Percentiles rank a stretch among this genome's conserved stretches.
phyloP scores from a whole-genome alignment of 2,113 vertebrate genomes.

The Actenoides lindsayi region DNA sequence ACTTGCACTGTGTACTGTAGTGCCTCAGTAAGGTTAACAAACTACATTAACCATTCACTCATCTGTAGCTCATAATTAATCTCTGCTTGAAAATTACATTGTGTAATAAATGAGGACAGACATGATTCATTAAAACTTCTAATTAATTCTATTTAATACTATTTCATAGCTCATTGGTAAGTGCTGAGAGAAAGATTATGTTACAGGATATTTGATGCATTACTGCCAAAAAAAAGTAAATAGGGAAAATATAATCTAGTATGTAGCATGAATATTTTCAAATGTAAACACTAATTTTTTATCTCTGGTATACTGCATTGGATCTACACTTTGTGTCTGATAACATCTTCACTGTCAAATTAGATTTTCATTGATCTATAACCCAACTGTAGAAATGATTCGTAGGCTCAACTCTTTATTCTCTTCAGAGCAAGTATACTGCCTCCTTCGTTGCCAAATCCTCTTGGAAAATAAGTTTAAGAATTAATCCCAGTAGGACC shows the following conservation, averaged over 20 bases:
- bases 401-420: not conserved
- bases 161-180: slow-evolving; percentile 85
- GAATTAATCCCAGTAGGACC: not conserved
- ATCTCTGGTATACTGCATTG: not conserved
- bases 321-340: not conserved
- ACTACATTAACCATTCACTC: slow-evolving; percentile 80
- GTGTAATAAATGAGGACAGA: slow-evolving; percentile 85
- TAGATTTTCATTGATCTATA: slow-evolving; percentile 15
- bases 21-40: slow-evolving; percentile 78
- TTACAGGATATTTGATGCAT: slow-evolving; percentile 71
- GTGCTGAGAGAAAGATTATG: slow-evolving; percentile 78
- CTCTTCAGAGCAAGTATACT: not conserved
- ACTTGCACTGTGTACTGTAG: slow-evolving; percentile 48
- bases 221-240: slow-evolving; percentile 73
- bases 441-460: not conserved
- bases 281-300: slow-evolving; percentile 63
- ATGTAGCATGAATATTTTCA: slow-evolving; percentile 52
- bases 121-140: slow-evolving; percentile 86
- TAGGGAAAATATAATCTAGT: slow-evolving; percentile 66
- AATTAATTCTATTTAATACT: slow-evolving; percentile 86
- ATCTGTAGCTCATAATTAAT: slow-evolving; percentile 82
- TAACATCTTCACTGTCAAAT: not conserved
- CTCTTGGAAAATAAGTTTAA: not conserved
- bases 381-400: not conserved
- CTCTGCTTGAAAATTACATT: slow-evolving; percentile 81